Evolutionary conservation across 2,797 vertebrate genomes (phyloP).

Genomic region (Hydrolagus colliei): DNA sequence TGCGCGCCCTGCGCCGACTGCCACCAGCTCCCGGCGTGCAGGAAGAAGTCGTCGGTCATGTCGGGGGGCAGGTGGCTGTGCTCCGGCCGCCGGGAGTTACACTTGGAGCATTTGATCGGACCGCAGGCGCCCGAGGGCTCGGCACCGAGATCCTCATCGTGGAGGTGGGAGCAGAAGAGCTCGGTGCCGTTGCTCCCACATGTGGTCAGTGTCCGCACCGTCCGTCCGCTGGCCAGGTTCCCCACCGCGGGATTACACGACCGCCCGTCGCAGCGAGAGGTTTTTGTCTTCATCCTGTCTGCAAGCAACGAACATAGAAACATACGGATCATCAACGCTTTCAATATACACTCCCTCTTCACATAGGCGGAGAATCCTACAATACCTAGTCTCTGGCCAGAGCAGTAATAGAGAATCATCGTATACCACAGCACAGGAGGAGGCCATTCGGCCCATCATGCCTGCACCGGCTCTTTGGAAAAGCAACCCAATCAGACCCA

Average conservation of each 20-base stretch:
- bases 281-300: constrained; percentile 40
- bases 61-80: constrained; percentile 63
- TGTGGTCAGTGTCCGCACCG: constrained; percentile 52
- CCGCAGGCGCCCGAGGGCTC: constrained; percentile 37
- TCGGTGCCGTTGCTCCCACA: constrained; percentile 56
- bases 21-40: constrained; percentile 74
- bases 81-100: constrained; percentile 50
- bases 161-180: constrained; percentile 51
- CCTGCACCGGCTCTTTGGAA: too few species aligned
- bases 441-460: too few species aligned
- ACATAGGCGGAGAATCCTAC: too few species aligned
- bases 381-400: too few species aligned
- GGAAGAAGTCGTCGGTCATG: constrained; percentile 76
- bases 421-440: too few species aligned
- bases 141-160: constrained; percentile 37
- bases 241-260: constrained; percentile 77
- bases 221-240: constrained; percentile 73
- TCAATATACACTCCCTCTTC: too few species aligned
- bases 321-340: neutral
- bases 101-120: constrained; percentile 50
- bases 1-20: constrained; percentile 55
- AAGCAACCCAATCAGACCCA: too few species aligned
- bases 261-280: constrained; percentile 62
- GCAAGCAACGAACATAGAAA: neutral
- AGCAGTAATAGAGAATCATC: too few species aligned